Evolutionary conservation across 2,888 invertebrate species (phyloP).

Genomic region (Archips xylosteana): DNA sequence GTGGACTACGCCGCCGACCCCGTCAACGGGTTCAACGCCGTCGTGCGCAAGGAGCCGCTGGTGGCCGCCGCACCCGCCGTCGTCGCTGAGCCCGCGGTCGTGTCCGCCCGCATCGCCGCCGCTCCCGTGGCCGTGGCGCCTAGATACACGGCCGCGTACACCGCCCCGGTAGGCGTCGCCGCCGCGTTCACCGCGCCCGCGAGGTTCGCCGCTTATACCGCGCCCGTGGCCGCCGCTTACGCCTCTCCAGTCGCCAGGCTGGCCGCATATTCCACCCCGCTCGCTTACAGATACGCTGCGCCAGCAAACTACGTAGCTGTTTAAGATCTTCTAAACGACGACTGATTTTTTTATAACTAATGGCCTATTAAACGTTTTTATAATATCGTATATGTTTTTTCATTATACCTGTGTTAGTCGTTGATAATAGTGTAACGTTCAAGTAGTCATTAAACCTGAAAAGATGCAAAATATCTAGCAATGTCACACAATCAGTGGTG

Average conservation of each 20-base stretch:
- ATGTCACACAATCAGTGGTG: too few relatives aligned
- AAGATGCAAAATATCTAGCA: too few relatives aligned
- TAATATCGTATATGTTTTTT: constrained; percentile 5
- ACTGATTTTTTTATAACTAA: constrained; percentile 41
- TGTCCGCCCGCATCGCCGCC: constrained; percentile 57
- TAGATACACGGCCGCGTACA: constrained; percentile 43
- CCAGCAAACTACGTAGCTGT: constrained; percentile 65
- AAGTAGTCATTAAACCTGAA: too few relatives aligned
- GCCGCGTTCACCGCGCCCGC: constrained; percentile 50
- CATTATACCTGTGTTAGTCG: not conserved
- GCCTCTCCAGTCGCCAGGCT: constrained; percentile 56
- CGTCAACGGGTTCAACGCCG: constrained; percentile 73
- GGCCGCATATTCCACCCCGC: constrained; percentile 51
- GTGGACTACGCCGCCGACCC: constrained; percentile 74
- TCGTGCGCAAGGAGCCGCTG: constrained; percentile 68
- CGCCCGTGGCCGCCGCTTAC: constrained; percentile 57
- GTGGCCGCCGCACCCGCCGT: constrained; percentile 62
- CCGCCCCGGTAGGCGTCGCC: constrained; percentile 39
- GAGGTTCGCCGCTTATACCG: constrained; percentile 46
- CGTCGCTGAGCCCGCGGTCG: constrained; percentile 54
- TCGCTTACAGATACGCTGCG: constrained; percentile 59
- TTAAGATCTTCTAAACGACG: constrained; percentile 50
- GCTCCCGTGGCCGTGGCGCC: constrained; percentile 52
- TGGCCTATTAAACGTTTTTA: constrained; percentile 48
- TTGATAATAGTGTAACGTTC: too few relatives aligned